phyloP scores from a whole-genome alignment of 2,113 vertebrate species.

The Bufo bufo region DNA sequence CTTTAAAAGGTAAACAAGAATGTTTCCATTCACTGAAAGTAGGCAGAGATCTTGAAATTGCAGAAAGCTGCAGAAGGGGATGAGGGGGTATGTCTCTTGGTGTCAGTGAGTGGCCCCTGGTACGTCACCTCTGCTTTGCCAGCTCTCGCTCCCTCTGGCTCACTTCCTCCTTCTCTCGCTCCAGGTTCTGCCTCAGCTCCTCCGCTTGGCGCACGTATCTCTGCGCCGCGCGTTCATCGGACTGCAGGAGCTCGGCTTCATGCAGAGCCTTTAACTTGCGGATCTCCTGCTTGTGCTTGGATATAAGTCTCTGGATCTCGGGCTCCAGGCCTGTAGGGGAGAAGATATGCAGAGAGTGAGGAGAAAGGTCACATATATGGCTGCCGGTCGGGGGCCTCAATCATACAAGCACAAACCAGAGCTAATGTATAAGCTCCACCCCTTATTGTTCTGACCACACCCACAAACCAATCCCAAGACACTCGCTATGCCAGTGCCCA shows the following conservation, averaged over 20 bases:
- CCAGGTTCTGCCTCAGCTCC: slow-evolving; percentile 82
- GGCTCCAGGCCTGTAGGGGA: slow-evolving; percentile 85
- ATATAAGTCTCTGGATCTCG: slow-evolving; percentile 92
- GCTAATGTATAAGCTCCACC: neutral
- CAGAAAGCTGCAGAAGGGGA: too few species aligned
- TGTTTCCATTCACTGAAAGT: neutral
- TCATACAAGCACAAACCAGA: neutral
- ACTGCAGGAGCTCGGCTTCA: slow-evolving; percentile 85
- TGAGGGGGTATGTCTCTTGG: neutral
- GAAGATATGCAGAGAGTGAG: neutral
- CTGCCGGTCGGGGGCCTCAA: neutral
- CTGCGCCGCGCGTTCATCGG: slow-evolving; percentile 80
- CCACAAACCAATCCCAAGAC: neutral
- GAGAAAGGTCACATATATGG: neutral
- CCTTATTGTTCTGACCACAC: neutral
- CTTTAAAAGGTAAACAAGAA: neutral
- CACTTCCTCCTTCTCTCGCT: slow-evolving; percentile 82
- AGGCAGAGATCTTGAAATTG: neutral
- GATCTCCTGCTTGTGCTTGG: slow-evolving; percentile 90
- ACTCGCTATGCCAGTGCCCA: too few species aligned
- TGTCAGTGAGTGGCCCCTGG: too few species aligned
- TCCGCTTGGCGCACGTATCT: slow-evolving; percentile 77
- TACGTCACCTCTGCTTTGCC: slow-evolving; percentile 78
- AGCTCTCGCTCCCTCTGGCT: slow-evolving; percentile 82
- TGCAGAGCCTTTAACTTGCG: slow-evolving; percentile 84